These are phyloP conservation scores for Procavia capensis DNA, from an alignment of 2,113 vertebrate genomes.

Conservation along the genomic window DNA sequence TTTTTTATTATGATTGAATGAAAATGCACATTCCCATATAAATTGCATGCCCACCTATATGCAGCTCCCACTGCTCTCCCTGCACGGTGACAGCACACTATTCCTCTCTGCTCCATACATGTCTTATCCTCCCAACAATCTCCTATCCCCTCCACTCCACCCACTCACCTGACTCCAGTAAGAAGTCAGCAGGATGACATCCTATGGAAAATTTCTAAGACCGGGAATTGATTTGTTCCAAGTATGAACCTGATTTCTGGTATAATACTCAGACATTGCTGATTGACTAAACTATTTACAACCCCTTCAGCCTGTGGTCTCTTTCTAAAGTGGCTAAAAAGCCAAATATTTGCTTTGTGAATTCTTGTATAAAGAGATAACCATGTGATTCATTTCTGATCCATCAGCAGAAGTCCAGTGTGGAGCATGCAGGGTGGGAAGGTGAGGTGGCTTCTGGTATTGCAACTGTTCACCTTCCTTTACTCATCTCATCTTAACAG, in stretches of 20 bases:
- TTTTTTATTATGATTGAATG: too few species aligned
- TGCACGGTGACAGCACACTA: too few species aligned
- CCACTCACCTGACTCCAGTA: too few species aligned
- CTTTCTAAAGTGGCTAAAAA: neutral
- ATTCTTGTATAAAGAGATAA: neutral
- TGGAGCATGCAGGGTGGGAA: neutral
- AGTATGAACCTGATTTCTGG: neutral
- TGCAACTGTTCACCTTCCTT: neutral
- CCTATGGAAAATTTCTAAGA: neutral
- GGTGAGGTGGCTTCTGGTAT: neutral
- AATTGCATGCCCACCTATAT: too few species aligned
- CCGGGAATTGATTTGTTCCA: slow-evolving; percentile 1
- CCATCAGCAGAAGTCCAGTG: neutral
- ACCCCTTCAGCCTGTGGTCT: neutral
- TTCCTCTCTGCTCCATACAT: too few species aligned
- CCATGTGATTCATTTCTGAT: neutral
- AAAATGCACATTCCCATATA: too few species aligned
- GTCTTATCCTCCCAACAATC: too few species aligned
- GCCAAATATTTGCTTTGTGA: neutral
- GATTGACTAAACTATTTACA: neutral
- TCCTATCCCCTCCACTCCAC: too few species aligned
- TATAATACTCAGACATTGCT: neutral
- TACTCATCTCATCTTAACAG: neutral
- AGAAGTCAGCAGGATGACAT: too few species aligned
- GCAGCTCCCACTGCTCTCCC: too few species aligned